These are phyloP conservation scores for Theretra japonica DNA, from an alignment of 2,888 invertebrate species.

Conservation along the genomic window DNA sequence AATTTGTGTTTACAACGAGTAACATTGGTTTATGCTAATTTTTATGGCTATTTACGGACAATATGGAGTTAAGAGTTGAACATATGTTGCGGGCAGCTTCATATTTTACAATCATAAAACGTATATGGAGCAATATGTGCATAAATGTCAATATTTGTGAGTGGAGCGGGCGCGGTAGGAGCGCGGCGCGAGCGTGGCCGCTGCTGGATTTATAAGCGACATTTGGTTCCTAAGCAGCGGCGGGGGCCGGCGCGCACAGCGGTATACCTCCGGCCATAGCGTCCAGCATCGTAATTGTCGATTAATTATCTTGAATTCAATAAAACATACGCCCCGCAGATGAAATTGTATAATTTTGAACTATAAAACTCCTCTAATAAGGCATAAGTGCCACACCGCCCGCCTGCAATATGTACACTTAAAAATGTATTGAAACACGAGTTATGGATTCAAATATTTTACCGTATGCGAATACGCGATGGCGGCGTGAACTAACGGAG, in stretches of 20 bases:
- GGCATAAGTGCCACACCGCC: constrained; percentile 70
- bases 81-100: constrained; percentile 71
- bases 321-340: constrained; percentile 79
- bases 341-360: constrained; percentile 79
- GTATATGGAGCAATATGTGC: constrained; percentile 84
- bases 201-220: constrained; percentile 69
- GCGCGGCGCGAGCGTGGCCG: constrained; percentile 46
- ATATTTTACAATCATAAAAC: constrained; percentile 83
- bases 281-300: constrained; percentile 82
- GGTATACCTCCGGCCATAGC: constrained; percentile 74
- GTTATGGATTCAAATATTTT: constrained; percentile 63
- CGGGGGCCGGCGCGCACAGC: constrained; percentile 69
- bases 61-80: constrained; percentile 67
- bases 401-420: constrained; percentile 66
- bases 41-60: constrained; percentile 74
- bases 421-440: constrained; percentile 68
- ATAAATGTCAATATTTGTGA: constrained; percentile 82
- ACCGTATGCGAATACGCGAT: constrained; percentile 62
- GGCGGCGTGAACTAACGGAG: constrained; percentile 49
- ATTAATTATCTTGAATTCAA: constrained; percentile 82
- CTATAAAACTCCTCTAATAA: constrained; percentile 75
- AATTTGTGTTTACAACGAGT: constrained; percentile 72
- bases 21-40: constrained; percentile 82
- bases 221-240: constrained; percentile 67
- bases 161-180: constrained; percentile 48